Evolutionary conservation across 2,113 vertebrate genomes (phyloP), one percentile per base, ranked within the genome.

Genomic region (Heterocephalus glaber): DNA sequence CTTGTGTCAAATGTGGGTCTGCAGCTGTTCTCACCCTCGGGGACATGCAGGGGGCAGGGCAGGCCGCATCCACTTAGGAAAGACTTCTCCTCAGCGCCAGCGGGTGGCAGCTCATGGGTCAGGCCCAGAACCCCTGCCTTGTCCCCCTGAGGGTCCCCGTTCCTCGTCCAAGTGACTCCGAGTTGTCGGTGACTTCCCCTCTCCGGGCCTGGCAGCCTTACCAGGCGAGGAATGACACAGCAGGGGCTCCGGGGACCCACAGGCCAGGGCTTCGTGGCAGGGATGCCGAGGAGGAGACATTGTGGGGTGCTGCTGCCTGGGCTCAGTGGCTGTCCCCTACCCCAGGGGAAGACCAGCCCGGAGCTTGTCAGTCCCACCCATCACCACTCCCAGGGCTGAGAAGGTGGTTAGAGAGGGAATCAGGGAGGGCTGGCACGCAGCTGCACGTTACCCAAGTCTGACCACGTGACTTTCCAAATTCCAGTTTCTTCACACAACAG

Each of bases 361-460:
- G 41, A 3, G 22, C 26, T 24, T 7, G 24, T 22, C 16, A 12
- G 33, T 12, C 22, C 35, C 14, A 1, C 3, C 13, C 20, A 16
- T 26, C 6, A 0, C 24, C 13, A 16, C 44, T 24, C 19, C 30
- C 38, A 26, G 44, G 56, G 9, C 63, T 35, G 7, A 17, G 66
- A 49, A 5, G 16, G 30, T 3, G 47, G 72, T 33, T 6, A 58
- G 30, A 38, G 24, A 5, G n/a, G 81, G 77, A 66, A 1, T n/a
- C 58, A 2, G 49, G 11, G 1, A 35, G 14, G 2, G 12, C 10
- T 2, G 24, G 20, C 26, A 0, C 5, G 35, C 35, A 5, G 35
- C 66, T 63, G 0, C 3, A 0, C 0, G 2, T 11, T 33, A 7
- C 85, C 1, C 30, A 58, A 35, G 49, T 5, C 41, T 19, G 60